These are phyloP conservation scores for Aegithalos caudatus DNA, from an alignment of 2,113 vertebrate genomes.

Conservation along the genomic window DNA sequence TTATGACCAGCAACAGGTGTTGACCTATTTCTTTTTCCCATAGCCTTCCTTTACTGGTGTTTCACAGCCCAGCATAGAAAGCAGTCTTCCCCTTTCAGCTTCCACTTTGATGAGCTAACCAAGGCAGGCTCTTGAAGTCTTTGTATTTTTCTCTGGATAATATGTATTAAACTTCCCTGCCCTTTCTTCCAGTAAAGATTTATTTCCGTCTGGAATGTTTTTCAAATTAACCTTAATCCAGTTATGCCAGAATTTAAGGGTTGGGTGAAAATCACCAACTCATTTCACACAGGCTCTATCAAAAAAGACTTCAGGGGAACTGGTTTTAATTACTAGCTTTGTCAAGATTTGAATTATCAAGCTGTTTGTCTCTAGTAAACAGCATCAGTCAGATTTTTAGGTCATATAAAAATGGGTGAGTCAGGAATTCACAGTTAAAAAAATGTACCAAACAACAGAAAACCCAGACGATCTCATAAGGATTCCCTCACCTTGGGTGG, in stretches of 20 bases:
- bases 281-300: background rate
- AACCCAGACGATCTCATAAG: background rate
- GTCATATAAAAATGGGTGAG: background rate
- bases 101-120: background rate
- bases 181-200: background rate
- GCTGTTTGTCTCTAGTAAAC: background rate
- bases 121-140: background rate
- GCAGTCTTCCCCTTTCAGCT: background rate
- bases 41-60: background rate
- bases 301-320: background rate
- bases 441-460: background rate
- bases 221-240: background rate
- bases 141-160: background rate
- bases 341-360: background rate
- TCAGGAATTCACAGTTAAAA: background rate
- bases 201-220: background rate
- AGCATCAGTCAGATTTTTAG: background rate
- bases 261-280: background rate
- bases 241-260: background rate
- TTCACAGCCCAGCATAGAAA: background rate
- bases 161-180: background rate
- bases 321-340: background rate
- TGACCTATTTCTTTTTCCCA: background rate
- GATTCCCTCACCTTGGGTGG: conserved; percentile 21
- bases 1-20: background rate